Percentiles rank a stretch among this genome's conserved stretches.
Conservation (phyloP, 2,113 vertebrate species). For the Antechinus flavipes region DNA sequence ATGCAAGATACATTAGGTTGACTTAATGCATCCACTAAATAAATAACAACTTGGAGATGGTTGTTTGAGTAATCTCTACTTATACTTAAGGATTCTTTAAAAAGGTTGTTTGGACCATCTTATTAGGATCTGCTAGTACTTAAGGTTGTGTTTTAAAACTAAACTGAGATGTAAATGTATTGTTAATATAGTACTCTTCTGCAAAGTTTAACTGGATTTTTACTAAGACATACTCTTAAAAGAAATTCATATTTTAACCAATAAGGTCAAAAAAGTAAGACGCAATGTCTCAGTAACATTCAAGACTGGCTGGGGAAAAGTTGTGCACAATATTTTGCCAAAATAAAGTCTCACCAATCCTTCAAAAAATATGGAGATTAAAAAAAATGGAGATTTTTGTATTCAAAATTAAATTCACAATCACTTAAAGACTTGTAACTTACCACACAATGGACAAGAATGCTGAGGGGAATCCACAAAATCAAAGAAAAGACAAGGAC, state of each 20-base stretch:
- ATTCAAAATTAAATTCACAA: conserved; percentile 12
- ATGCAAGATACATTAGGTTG: neutral
- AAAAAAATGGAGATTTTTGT: neutral
- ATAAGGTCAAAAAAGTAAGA: neutral
- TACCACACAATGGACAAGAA: conserved; percentile 98
- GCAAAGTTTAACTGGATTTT: neutral
- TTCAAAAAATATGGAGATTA: neutral
- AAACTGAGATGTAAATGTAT: neutral
- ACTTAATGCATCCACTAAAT: fast-evolving
- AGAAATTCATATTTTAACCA: neutral
- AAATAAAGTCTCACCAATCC: conserved; percentile 11
- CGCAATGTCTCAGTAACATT: neutral
- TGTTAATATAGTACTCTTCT: neutral
- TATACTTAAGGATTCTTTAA: neutral
- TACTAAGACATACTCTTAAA: neutral
- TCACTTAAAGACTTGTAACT: conserved; percentile 78
- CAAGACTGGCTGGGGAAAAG: neutral
- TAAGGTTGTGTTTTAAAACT: neutral
- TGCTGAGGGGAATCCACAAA: conserved; percentile 98
- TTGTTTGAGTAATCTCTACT: neutral
- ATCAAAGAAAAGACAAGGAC: conserved; percentile 98
- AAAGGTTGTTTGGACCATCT: neutral
- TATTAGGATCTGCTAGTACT: neutral
- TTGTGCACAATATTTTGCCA: neutral
- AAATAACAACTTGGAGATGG: neutral